These are phyloP conservation scores for Acrossocheilus fasciatus DNA, from an alignment of 2,797 vertebrate species.

Conservation along the genomic window DNA sequence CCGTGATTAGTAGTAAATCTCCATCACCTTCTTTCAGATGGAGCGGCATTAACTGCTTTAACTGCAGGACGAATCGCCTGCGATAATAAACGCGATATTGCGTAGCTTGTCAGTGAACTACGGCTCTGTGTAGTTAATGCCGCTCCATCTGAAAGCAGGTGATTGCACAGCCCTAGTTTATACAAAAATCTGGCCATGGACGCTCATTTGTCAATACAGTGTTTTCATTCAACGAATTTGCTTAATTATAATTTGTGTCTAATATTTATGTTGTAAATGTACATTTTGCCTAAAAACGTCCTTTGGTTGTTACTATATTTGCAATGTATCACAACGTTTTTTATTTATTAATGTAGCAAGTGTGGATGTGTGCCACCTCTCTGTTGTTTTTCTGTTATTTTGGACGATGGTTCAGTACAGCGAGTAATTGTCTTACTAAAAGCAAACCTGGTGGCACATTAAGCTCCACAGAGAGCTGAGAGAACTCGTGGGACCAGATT, in stretches of 20 bases:
- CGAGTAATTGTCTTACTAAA: not conserved
- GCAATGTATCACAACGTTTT: not conserved
- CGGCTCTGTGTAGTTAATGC: too few relatives aligned
- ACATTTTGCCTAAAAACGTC: not conserved
- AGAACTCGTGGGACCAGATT: constrained; percentile 44
- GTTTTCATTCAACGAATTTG: not conserved
- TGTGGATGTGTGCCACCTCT: not conserved
- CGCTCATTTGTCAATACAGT: not conserved
- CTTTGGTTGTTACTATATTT: not conserved
- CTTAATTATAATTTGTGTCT: not conserved
- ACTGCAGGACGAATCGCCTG: too few relatives aligned
- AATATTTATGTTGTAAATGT: not conserved
- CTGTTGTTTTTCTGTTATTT: constrained; percentile 35
- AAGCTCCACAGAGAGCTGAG: constrained; percentile 37
- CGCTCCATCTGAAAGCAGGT: too few relatives aligned
- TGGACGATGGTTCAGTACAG: constrained; percentile 6
- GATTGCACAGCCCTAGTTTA: not conserved
- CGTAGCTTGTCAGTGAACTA: too few relatives aligned
- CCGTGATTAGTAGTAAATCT: too few relatives aligned
- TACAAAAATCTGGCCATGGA: not conserved
- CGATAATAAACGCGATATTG: too few relatives aligned
- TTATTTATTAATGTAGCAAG: not conserved
- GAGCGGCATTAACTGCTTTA: too few relatives aligned
- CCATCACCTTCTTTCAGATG: too few relatives aligned
- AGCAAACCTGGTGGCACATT: constrained; percentile 23